These are phyloP conservation scores for Erynnis tages DNA, from an alignment of 2,888 invertebrate genomes.

Conservation along the genomic window DNA sequence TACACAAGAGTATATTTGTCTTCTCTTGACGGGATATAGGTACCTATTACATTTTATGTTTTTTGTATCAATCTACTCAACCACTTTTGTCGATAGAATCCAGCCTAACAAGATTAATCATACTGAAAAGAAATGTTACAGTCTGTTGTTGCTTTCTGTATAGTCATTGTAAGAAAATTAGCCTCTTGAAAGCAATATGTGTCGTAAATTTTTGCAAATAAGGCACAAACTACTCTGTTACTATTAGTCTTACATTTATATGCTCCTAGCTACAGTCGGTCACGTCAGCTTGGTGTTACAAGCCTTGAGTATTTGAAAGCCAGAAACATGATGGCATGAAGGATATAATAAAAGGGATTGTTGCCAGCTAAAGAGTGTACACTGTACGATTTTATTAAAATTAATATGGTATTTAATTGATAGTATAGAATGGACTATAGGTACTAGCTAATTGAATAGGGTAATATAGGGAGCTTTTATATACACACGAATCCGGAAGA, in stretches of 20 bases:
- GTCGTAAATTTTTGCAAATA: not conserved
- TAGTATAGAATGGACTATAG: slow-evolving; percentile 69
- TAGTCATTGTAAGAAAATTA: not conserved
- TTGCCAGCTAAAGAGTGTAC: slow-evolving; percentile 24
- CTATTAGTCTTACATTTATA: slow-evolving; percentile 14
- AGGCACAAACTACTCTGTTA: slow-evolving; percentile 8
- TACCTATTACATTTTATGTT: too few relatives aligned
- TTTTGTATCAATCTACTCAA: too few relatives aligned
- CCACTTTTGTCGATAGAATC: too few relatives aligned
- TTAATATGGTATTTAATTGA: slow-evolving; percentile 61
- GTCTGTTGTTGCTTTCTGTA: too few relatives aligned
- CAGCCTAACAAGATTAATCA: too few relatives aligned
- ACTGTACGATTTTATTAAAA: slow-evolving; percentile 32
- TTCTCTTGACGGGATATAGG: too few relatives aligned
- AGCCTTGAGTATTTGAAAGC: slow-evolving; percentile 11
- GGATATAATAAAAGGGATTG: slow-evolving; percentile 13
- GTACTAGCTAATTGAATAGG: slow-evolving; percentile 73
- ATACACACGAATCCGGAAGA: slow-evolving; percentile 42
- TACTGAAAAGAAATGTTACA: too few relatives aligned
- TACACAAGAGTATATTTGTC: too few relatives aligned
- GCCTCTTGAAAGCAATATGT: not conserved
- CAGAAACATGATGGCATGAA: slow-evolving; percentile 14
- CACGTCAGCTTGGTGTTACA: slow-evolving; percentile 3
- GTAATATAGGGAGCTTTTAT: slow-evolving; percentile 68
- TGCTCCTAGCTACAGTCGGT: slow-evolving; percentile 12